Evolutionary conservation across 2,113 vertebrate species (phyloP), one percentile per base, ranked within the genome.

Genomic region (Dicerorhinus sumatrensis): DNA sequence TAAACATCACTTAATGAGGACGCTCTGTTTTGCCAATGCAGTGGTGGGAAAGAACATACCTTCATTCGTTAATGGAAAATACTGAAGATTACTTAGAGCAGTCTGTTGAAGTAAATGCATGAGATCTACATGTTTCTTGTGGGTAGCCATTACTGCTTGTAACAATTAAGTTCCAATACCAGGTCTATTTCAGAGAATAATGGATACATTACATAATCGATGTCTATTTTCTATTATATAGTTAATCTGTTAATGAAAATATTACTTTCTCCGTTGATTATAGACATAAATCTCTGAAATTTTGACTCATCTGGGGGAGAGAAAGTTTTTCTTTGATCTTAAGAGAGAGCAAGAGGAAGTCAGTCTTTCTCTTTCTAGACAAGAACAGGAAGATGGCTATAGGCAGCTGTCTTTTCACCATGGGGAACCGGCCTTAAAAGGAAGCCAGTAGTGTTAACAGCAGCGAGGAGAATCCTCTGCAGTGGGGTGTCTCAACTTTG

Each of bases 1-100:
- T 79, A 91, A 95, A 70, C 25, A 29, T 76, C 54, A 48, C 29
- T 88, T 93, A 75, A 87, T 65, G 65, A 84, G 79, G 83, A 88
- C 70, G 80, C 48, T 82, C 51, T 94, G 70, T 88, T 83, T 95
- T 89, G 80, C 56, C 67, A 87, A 21, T 6, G 6, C 23, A 12
- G 4, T 42, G 84, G 60, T 80, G 67, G 80, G 36, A 89, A 60
- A 84, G 46, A 93, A 72, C 27, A 14, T 13, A 17, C 81, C 63
- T 92, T 94, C 62, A 63, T 83, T 70, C 65, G 60, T 76, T 48
- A 51, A 42, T 39, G 39, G 36, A 56, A 92, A 77, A 72, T 42
- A 60, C 48, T 79, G 46, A 76, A 48, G 67, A 67, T 88, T 58
- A 70, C 63, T 83, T 77, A 75, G 36, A 81, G 83, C 17, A 60